A percentile compares a stretch with the other conserved stretches of the same genome.
phyloP scores from a whole-genome alignment of 2,888 invertebrate species.

The Heliconius aoede region DNA sequence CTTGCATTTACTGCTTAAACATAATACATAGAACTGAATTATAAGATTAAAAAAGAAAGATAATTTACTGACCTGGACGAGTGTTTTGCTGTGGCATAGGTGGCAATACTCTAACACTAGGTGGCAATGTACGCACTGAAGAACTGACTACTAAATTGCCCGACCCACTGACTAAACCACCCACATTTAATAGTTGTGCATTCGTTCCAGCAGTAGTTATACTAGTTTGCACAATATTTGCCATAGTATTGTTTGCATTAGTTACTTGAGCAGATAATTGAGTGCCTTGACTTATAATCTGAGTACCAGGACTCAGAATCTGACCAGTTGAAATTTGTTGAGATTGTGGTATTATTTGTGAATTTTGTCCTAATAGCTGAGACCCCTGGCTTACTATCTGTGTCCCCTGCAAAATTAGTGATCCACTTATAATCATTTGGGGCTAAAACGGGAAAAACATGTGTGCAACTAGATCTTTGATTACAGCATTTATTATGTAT shows the following conservation, averaged over 20 bases:
- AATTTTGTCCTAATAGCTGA: conserved; percentile 69
- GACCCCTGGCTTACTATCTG: conserved; percentile 77
- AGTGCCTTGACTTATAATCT: conserved; percentile 78
- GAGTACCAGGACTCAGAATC: conserved; percentile 72
- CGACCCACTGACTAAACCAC: conserved; percentile 66
- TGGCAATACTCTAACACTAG: conserved; percentile 74
- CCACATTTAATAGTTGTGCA: conserved; percentile 72
- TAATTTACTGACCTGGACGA: conserved; percentile 67
- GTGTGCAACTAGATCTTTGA: neutral
- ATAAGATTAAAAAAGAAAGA: neutral
- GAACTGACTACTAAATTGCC: conserved; percentile 73
- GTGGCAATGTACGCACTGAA: conserved; percentile 71
- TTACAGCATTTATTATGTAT: neutral
- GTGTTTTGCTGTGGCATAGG: conserved; percentile 72
- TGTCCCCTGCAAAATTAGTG: conserved; percentile 73
- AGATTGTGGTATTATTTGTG: conserved; percentile 73
- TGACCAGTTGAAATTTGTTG: conserved; percentile 71
- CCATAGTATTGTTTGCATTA: conserved; percentile 58
- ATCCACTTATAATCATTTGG: conserved; percentile 76
- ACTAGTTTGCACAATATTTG: conserved; percentile 60
- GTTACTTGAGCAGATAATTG: conserved; percentile 71
- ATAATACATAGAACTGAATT: neutral
- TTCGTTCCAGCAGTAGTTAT: conserved; percentile 64
- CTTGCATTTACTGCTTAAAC: neutral
- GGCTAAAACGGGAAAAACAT: conserved; percentile 57